phyloP scores from a whole-genome alignment of 1,140 invertebrate genomes.

The Lepidurus couesii region DNA sequence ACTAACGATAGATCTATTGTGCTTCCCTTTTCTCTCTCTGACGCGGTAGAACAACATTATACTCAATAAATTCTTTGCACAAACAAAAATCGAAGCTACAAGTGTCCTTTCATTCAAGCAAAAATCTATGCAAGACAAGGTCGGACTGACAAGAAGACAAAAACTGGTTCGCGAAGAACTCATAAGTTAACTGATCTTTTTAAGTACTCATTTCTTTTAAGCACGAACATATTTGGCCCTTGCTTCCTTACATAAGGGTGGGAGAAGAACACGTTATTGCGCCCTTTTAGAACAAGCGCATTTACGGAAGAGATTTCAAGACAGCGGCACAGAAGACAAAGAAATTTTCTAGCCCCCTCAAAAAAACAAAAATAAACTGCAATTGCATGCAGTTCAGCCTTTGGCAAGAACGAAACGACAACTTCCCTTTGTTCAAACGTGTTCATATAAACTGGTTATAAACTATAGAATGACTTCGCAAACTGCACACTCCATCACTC shows the following conservation, averaged over 20 bases:
- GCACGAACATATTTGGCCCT: constrained; percentile 9
- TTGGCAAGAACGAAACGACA: neutral
- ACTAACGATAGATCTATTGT: constrained; percentile 16
- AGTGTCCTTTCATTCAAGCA: constrained; percentile 7
- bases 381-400: too few relatives aligned
- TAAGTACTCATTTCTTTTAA: neutral
- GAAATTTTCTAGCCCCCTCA: neutral
- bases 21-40: neutral
- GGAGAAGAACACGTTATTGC: neutral
- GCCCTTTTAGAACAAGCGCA: neutral
- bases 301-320: neutral
- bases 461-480: neutral
- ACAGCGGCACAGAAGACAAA: neutral
- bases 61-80: constrained; percentile 1
- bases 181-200: neutral
- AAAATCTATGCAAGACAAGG: neutral
- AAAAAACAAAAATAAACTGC: too few relatives aligned
- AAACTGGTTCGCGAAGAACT: neutral
- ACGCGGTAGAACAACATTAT: neutral
- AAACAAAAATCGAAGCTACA: constrained; percentile 10
- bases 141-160: constrained; percentile 19
- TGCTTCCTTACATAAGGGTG: neutral
- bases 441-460: neutral
- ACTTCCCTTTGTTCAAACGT: neutral
- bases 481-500: neutral